Base-by-base conservation (phyloP, 1,140 invertebrate species). In the Micrasema longulum region DNA sequence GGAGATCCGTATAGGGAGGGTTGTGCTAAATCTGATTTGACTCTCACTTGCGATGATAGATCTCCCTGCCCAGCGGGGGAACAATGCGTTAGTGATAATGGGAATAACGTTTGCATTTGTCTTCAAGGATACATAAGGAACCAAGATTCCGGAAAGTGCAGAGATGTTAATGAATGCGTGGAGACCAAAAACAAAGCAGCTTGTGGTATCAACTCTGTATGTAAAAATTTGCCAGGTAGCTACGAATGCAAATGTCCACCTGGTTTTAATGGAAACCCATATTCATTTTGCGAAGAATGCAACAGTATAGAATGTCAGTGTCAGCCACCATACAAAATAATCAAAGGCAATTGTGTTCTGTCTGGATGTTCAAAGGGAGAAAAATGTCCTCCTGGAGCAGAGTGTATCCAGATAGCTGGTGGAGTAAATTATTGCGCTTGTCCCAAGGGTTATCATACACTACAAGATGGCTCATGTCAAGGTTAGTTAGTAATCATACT, bases 211-310 rank as follows among this genome's bases (percentile, higher is more conserved):
- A 94, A 95, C 80, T 94, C 95, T 1, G 89, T 96, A 47, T 97
- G 95, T 79, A 96, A 95, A 82, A 97, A 97, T 83, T 82, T 96
- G 43, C 95, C 95, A 0, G 95, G 95, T n/a, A 95, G 94, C 78
- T 97, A 96, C 79, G 94, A 96, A 82, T 97, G 95, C 78, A 92
- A 94, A 77, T 97, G 95, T 79, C 93, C 94, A 0, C 83, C 89
- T 35, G 93, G 93, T 7, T 95, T 92, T 77, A 92, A 92, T 77
- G 94, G 94, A n/a, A 95, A 96, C 84, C 94, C 94, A 6, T 96
- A 94, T 78, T 87, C 89, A 12, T 85, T 91, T 71, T 97, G 94
- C 81, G 91, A 95, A 89, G 89, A 93, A 82, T 96, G 94, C 78
- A 91, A 89, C 79, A 93, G 90, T 38, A 89, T 93, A 2, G 91